Base-by-base conservation (phyloP, 2,113 vertebrate species). In the mouse (Mus musculus) region DNA sequence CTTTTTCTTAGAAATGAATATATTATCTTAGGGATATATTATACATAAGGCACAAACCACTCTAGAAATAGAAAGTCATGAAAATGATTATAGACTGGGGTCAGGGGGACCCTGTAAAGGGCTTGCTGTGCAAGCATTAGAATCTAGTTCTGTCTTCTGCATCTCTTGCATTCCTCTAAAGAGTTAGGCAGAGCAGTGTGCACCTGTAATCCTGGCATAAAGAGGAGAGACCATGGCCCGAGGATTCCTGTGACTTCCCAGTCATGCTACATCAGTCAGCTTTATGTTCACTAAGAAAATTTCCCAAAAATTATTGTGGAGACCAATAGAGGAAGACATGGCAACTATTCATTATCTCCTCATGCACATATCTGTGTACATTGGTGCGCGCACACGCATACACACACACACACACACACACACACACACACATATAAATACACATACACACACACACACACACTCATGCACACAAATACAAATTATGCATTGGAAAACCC, bases 1-100 rank as follows among this genome's bases (percentile, higher is more conserved):
- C 94, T 91, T 54, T 81, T 86, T 96, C 97, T 88, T 91, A 19
- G 26, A 95, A 87, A 91, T 20, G 56, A 24, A 42, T 24, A 69
- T 2, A 76, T 52, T 86, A 94, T 91, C 92, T 95, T 67, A 91
- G 30, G 39, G 82, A 69, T 20, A 81, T 0, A 78, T 63, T 95
- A 69, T 90, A 96, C 65, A 24, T 42, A 78, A 72, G 39, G 82
- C 69, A 90, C 20, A 91, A 97, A 73, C 52, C 72, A 95, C 7
- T 91, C 19, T 73, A 75, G 46, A 92, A 75, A 67, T 84, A 95
- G n/a, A 52, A 88, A 90, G 10, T 20, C 89, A 90, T 22, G 89
- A 92, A 88, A 93, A 72, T 33, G 19, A 39, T 30, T 36, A 49
- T 10, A 24, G 5, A 20, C 6, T 69, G 30, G 14, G 19, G n/a